Base-by-base conservation (phyloP, 2,113 vertebrate genomes). In the Menidia beryllina region DNA sequence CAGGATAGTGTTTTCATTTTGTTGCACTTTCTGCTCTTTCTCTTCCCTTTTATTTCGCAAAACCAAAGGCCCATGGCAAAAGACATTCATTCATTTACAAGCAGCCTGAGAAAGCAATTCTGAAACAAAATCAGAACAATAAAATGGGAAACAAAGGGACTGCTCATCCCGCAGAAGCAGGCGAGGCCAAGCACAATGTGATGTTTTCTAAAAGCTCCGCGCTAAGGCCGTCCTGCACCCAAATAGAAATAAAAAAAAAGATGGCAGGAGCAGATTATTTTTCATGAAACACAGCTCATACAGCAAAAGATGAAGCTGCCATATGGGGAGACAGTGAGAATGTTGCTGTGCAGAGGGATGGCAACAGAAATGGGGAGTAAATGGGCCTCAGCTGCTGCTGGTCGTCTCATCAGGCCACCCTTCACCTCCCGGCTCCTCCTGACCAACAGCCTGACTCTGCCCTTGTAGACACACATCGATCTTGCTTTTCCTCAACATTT, bases 311-410 rank as follows among this genome's bases (percentile, higher is more conserved):
- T 69, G 80, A 88, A 69, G 68, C 69, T 54, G 21, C 79, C 85
- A 82, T 79, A 84, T 69, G 77, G 77, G 8, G 65, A 77, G 51
- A 66, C 81, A 19, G 79, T 48, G 64, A 62, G 52, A 48, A 71
- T 69, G 74, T 7, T 52, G 72, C 69, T 72, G 77, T 25, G 74
- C 72, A 53, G 72, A 52, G 71, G 57, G 75, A 76, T 23, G 43
- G 63, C 30, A 56, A 72, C 77, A 56, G 78, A 90, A 79, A 81
- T 77, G 61, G 78, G 68, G 72, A 78, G 53, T 72, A 88, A 91
- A 91, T 90, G 90, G 87, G 88, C 84, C 88, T 89, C 88, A 89
- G 90, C 84, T 91, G 86, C 74, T 79, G 73, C 69, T 66, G 26
- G 30, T 53, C 43, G 79, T 72, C 80, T 86, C 86, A 91, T 91